Evolutionary conservation across 2,888 invertebrate species (phyloP), one percentile per base, ranked within the genome.

Genomic region (Tetramorium bicarinatum): DNA sequence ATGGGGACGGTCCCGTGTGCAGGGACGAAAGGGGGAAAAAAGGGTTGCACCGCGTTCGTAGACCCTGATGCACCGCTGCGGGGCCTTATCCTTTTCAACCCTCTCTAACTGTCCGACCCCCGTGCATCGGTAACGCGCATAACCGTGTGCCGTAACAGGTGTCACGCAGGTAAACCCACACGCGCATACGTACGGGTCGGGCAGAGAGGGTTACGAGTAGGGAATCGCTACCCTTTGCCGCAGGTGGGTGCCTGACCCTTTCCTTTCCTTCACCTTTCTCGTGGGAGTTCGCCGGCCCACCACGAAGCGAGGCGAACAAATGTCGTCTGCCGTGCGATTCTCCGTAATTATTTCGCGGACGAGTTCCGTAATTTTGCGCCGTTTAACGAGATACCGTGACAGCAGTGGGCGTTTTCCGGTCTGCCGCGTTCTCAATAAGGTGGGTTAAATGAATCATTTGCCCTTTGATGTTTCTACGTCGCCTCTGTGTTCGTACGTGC

Each of bases 221-320:
- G 84, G 89, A 88, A 91, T 91, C 88, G 84, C 66, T 85, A 89
- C 91, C 92, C 92, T 92, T 67, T 82, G 90, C 47, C 76, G 87
- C 93, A 93, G 94, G 93, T 93, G 93, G 88, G 29, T 44, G 89
- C 85, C 82, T 69, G 85, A 88, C 88, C 87, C 72, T 47, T 71
- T 72, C 13, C 13, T 29, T 29, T 18, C 11, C 18, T 67, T 44
- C 9, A 44, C 15, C 18, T 29, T 29, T 47, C 34, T 62, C 77
- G 87, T 71, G 85, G 74, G 75, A 84, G 81, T 83, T 69, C 61
- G 29, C 67, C 80, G 41, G 49, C 41, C 86, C 72, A 76, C 83
- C 87, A 38, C 76, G 76, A 79, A 74, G 83, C 79, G 74, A 72
- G 54, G 80, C 47, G 15, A 77, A 86, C 83, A 86, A 87, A 87